These are phyloP conservation scores for Halyomorpha halys DNA, from an alignment of 1,140 invertebrate species.

Conservation along the genomic window DNA sequence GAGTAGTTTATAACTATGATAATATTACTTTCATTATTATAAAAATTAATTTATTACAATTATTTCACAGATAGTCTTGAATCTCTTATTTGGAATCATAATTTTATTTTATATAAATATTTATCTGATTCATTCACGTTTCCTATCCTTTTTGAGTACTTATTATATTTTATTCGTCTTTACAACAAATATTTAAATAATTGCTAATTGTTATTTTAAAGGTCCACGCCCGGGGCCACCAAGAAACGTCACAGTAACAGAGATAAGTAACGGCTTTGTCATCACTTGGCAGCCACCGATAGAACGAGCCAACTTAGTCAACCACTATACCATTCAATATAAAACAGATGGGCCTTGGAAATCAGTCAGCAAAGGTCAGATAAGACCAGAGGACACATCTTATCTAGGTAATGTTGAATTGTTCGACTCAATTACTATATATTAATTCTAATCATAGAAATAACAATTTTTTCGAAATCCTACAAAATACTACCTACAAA, in stretches of 20 bases:
- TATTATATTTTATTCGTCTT: too few species aligned
- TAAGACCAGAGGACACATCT: conserved; percentile 74
- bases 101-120: too few species aligned
- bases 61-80: too few species aligned
- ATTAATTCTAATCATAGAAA: not conserved
- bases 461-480: too few species aligned
- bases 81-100: too few species aligned
- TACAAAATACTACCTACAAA: too few species aligned
- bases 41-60: too few species aligned
- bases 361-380: conserved; percentile 72
- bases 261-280: conserved; percentile 74
- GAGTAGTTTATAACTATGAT: too few species aligned
- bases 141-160: too few species aligned
- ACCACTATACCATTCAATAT: conserved; percentile 87
- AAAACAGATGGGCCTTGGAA: conserved; percentile 78
- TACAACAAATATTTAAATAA: not conserved
- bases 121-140: too few species aligned
- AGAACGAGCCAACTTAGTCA: conserved; percentile 64
- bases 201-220: conserved; percentile 35
- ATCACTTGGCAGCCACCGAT: conserved; percentile 79
- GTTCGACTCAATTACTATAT: not conserved
- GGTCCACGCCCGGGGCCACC: conserved; percentile 81
- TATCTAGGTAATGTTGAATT: conserved; percentile 56
- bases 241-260: conserved; percentile 74
- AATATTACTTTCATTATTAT: too few species aligned